phyloP scores from a whole-genome alignment of 2,888 invertebrate genomes.

The Aproaerema taeniolella region DNA sequence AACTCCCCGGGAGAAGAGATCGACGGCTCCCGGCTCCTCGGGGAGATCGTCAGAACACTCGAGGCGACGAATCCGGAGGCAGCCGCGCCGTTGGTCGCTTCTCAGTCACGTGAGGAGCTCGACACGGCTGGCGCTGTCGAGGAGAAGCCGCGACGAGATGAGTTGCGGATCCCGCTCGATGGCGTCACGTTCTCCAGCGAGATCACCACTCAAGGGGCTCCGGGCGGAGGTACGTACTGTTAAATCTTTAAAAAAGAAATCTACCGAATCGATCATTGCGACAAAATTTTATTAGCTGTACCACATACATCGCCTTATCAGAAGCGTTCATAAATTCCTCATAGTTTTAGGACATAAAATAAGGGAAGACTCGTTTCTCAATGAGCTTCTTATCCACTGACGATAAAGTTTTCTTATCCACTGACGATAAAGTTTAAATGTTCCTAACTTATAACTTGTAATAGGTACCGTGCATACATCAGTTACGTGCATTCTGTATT shows the following conservation, averaged over 20 bases:
- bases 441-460: too few species aligned
- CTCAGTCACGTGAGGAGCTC: slow-evolving; percentile 64
- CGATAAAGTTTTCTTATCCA: too few species aligned
- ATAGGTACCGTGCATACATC: too few species aligned
- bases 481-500: too few species aligned
- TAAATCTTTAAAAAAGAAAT: neutral
- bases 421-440: too few species aligned
- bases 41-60: slow-evolving; percentile 70
- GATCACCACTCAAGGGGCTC: slow-evolving; percentile 31
- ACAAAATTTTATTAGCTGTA: too few species aligned
- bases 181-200: slow-evolving; percentile 64
- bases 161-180: slow-evolving; percentile 66
- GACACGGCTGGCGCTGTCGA: slow-evolving; percentile 38
- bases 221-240: slow-evolving; percentile 12
- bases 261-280: too few species aligned
- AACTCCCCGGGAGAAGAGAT: slow-evolving; percentile 74
- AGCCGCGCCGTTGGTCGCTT: slow-evolving; percentile 65
- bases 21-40: slow-evolving; percentile 68
- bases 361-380: too few species aligned
- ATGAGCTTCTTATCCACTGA: too few species aligned
- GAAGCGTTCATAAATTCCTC: too few species aligned
- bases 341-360: too few species aligned
- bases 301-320: too few species aligned
- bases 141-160: slow-evolving; percentile 55
- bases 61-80: slow-evolving; percentile 71